phyloP scores from a whole-genome alignment of 92 coral and sea anemone species.

The Palythoa grandis region DNA sequence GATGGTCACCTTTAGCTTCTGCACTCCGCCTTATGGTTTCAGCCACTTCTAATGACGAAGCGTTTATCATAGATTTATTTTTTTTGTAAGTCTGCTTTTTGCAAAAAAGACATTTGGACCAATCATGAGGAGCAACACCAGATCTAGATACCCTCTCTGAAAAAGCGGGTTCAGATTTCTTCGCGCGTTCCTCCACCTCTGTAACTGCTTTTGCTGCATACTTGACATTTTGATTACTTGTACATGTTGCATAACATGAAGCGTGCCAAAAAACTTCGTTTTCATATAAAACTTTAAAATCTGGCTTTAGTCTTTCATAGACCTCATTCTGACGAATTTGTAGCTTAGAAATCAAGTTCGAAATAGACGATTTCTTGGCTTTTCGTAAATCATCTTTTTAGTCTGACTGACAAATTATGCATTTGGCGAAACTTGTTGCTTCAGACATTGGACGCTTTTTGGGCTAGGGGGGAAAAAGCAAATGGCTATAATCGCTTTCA shows the following conservation, averaged over 20 bases:
- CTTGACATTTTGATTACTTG: slow-evolving; percentile 51
- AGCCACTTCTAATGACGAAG: slow-evolving; percentile 27
- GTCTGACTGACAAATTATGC: slow-evolving; percentile 49
- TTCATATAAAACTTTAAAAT: slow-evolving; percentile 30
- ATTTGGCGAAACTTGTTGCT: slow-evolving; percentile 34
- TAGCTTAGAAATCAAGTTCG: slow-evolving; percentile 46
- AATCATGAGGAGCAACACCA: slow-evolving; percentile 28
- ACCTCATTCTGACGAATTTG: slow-evolving; percentile 56
- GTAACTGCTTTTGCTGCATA: slow-evolving; percentile 29
- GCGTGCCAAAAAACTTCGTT: slow-evolving; percentile 58
- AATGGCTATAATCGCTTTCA: not conserved
- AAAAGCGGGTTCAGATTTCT: not conserved
- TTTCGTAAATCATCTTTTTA: slow-evolving; percentile 47
- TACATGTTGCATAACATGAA: slow-evolving; percentile 54
- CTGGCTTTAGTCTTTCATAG: slow-evolving; percentile 36
- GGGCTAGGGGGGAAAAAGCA: not conserved
- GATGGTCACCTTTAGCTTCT: slow-evolving; percentile 20
- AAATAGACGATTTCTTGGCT: slow-evolving; percentile 46
- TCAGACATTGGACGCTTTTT: slow-evolving; percentile 16
- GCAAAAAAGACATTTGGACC: slow-evolving; percentile 48
- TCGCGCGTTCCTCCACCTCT: not conserved
- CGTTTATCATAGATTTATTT: slow-evolving; percentile 5
- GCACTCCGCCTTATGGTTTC: slow-evolving; percentile 26
- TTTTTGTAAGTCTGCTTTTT: slow-evolving; percentile 40
- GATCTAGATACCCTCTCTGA: slow-evolving; percentile 8